phyloP scores from a whole-genome alignment of 2,888 invertebrate genomes.

The Sipha maydis region DNA sequence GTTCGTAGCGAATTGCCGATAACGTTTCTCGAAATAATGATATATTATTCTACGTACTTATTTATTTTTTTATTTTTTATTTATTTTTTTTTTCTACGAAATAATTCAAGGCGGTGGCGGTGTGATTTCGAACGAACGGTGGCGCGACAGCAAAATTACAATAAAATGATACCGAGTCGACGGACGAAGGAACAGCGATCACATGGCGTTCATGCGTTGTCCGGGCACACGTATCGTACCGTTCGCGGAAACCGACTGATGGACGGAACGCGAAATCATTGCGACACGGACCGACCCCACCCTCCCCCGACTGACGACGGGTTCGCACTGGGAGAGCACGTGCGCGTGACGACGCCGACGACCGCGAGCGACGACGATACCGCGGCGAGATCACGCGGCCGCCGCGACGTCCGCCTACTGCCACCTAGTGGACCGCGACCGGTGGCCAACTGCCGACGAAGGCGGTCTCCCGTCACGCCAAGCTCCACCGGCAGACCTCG shows the following conservation, averaged over 20 bases:
- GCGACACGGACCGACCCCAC: too few relatives aligned
- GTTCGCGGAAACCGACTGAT: background rate
- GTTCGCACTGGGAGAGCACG: constrained; percentile 15
- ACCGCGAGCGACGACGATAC: too few relatives aligned
- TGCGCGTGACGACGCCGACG: background rate
- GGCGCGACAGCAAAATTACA: too few relatives aligned
- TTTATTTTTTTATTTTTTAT: background rate
- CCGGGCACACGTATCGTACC: background rate
- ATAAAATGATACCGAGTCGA: too few relatives aligned
- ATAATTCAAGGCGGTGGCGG: background rate
- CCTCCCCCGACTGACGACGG: constrained; percentile 4
- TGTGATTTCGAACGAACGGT: too few relatives aligned
- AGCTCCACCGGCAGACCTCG: background rate
- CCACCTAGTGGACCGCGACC: constrained; percentile 1
- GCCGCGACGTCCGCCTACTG: background rate
- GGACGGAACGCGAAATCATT: background rate
- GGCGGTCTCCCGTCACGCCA: background rate
- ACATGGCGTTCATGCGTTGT: too few relatives aligned
- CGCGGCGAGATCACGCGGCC: background rate
- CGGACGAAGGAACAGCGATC: too few relatives aligned
- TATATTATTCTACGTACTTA: background rate
- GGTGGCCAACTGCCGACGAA: background rate
- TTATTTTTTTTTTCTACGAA: background rate
- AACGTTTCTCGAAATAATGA: too few relatives aligned
- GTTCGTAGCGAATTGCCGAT: too few relatives aligned